Evolutionary conservation across 2,888 invertebrate genomes (phyloP), one percentile per base, ranked within the genome.

Genomic region (Abrostola triplasia): DNA sequence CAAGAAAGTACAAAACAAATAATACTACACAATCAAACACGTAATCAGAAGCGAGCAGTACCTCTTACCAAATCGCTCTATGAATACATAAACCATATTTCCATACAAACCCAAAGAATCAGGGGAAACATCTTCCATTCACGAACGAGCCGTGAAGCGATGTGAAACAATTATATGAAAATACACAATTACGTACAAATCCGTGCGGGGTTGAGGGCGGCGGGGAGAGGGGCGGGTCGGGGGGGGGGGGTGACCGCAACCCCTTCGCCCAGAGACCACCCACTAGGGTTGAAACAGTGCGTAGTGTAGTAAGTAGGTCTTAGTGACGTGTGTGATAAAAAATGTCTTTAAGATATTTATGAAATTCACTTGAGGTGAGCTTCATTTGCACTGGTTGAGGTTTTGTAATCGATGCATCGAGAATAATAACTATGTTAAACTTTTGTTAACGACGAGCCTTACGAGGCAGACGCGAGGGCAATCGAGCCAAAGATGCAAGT

Each of bases 141-240:
- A 53, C 49, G 24, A 67, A 64, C 66, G 67, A 70, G 59, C 59
- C 76, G 75, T 70, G 81, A 81, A 81, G 83, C 81, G 82, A 76
- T 81, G 82, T 77, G 79, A 82, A 85, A 84, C 84, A 86, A 86
- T 86, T 84, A 84, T 80, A 80, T 77, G 76, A 81, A 76, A 80
- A 79, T 82, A 80, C 73, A 81, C 76, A 76, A 76, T 77, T 77
- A 79, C 80, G 73, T 70, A 70, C 70, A 79, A 79, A 79, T 79
- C 79, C 79, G 80, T 68, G 80, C 85, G 82, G 84, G 62, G 70
- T 59, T 69, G 77, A 61, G 57, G 59, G 56, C 59, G 50, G 67
- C 54, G 64, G 50, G 67, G 49, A 48, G 52, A 60, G 57, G 63
- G 74, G 77, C 59, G 57, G 59, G 57, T 58, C 47, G 64, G 58